Conservation (phyloP, 2,888 invertebrate species). For the Synergus gifuensis region DNA sequence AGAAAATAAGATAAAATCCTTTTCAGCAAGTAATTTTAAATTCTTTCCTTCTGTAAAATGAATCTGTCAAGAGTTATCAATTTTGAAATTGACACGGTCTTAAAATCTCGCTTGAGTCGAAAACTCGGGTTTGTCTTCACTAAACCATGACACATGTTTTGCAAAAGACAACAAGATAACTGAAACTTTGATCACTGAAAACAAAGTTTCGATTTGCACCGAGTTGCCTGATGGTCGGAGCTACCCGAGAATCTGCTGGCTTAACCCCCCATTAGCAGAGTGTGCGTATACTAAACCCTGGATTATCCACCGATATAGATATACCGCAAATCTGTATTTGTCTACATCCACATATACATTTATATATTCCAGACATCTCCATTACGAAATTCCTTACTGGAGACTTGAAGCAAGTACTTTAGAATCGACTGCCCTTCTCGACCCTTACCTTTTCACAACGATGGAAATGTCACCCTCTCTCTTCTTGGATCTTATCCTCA, state of each 20-base stretch:
- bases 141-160: not conserved
- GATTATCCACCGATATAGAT: slow-evolving; percentile 45
- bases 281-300: slow-evolving; percentile 55
- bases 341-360: slow-evolving; percentile 36
- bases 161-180: slow-evolving; percentile 2
- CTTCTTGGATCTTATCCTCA: slow-evolving; percentile 7
- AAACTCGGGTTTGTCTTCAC: not conserved
- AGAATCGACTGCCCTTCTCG: slow-evolving; percentile 12
- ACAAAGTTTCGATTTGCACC: slow-evolving; percentile 25
- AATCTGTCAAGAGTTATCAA: too few species aligned
- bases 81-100: too few species aligned
- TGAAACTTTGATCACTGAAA: slow-evolving; percentile 8
- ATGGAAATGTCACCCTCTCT: slow-evolving; percentile 17
- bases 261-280: slow-evolving; percentile 62
- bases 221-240: slow-evolving; percentile 41
- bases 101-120: not conserved
- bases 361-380: slow-evolving; percentile 37
- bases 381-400: slow-evolving; percentile 21
- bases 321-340: slow-evolving; percentile 44
- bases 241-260: slow-evolving; percentile 59
- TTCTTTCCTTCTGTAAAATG: too few species aligned
- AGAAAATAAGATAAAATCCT: too few species aligned
- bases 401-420: slow-evolving; percentile 18
- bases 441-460: slow-evolving; percentile 9
- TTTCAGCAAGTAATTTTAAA: too few species aligned